phyloP scores from a whole-genome alignment of 1,140 invertebrate species.

The Halesus radiatus region DNA sequence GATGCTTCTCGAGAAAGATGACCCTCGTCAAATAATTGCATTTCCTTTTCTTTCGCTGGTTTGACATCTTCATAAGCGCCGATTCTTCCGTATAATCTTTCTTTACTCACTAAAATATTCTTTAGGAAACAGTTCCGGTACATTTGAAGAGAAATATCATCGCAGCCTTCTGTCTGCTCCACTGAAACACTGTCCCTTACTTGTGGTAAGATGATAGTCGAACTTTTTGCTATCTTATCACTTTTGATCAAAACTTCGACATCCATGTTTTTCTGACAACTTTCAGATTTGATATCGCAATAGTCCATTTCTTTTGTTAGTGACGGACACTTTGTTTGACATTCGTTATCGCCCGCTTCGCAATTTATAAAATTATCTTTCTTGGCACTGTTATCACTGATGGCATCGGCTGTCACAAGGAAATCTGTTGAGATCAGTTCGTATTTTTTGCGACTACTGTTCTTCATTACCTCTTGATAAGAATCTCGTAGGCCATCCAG shows the following conservation, averaged over 20 bases:
- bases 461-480: conserved; percentile 1
- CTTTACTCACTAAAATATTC: conserved; percentile 4
- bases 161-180: background rate
- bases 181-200: background rate
- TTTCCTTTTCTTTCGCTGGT: background rate
- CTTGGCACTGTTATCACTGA: background rate
- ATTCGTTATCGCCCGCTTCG: background rate
- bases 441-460: conserved; percentile 25
- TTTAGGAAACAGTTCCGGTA: background rate
- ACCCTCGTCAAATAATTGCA: background rate
- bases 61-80: background rate
- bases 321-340: background rate
- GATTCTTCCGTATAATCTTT: background rate
- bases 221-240: conserved; percentile 45
- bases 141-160: background rate
- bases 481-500: conserved; percentile 38
- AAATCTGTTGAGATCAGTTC: conserved; percentile 23
- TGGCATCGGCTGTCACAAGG: background rate
- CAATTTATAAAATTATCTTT: background rate
- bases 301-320: background rate
- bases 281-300: conserved; percentile 19
- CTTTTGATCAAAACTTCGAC: conserved; percentile 45
- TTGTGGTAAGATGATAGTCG: background rate
- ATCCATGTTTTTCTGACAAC: conserved; percentile 37
- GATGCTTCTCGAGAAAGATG: too few relatives aligned